These are phyloP conservation scores for Incurvaria masculella DNA, from an alignment of 2,888 invertebrate species.

Conservation along the genomic window DNA sequence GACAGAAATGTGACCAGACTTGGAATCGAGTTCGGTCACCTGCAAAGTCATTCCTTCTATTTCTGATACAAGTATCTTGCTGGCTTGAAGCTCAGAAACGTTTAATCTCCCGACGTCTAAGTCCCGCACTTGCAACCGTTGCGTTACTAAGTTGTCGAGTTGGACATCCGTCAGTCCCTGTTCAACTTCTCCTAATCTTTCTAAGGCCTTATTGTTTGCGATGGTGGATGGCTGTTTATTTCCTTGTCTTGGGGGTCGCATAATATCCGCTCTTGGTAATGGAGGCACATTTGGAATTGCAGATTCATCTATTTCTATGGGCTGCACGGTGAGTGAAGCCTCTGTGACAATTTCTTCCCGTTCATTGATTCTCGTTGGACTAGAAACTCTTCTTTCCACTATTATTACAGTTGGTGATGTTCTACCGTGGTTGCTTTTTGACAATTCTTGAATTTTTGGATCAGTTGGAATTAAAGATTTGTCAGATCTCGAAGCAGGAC, in stretches of 20 bases:
- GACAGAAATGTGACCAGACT: slow-evolving; percentile 63
- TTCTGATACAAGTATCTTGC: slow-evolving; percentile 76
- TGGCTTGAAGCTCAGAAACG: slow-evolving; percentile 75
- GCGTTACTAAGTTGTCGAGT: slow-evolving; percentile 51
- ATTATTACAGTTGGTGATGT: slow-evolving; percentile 61
- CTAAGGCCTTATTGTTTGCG: slow-evolving; percentile 30
- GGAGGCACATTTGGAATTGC: slow-evolving; percentile 45
- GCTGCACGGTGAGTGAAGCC: slow-evolving; percentile 64
- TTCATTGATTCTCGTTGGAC: slow-evolving; percentile 58
- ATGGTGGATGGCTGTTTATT: slow-evolving; percentile 21
- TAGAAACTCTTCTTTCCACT: slow-evolving; percentile 58
- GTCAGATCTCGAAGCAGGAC: slow-evolving; percentile 56
- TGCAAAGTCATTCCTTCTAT: slow-evolving; percentile 72
- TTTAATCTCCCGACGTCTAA: slow-evolving; percentile 76
- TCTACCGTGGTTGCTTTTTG: slow-evolving; percentile 52
- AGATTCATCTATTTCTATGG: slow-evolving; percentile 55
- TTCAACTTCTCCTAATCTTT: slow-evolving; percentile 32
- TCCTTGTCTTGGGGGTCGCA: slow-evolving; percentile 19
- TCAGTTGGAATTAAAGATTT: slow-evolving; percentile 55
- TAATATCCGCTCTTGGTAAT: slow-evolving; percentile 33
- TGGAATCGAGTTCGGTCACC: slow-evolving; percentile 69
- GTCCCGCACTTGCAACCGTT: slow-evolving; percentile 67
- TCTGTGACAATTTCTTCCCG: slow-evolving; percentile 61
- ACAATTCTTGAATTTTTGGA: slow-evolving; percentile 51
- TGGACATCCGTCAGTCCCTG: slow-evolving; percentile 37